Conservation (phyloP, 2,797 vertebrate genomes). For the Eulemur albifrons region DNA sequence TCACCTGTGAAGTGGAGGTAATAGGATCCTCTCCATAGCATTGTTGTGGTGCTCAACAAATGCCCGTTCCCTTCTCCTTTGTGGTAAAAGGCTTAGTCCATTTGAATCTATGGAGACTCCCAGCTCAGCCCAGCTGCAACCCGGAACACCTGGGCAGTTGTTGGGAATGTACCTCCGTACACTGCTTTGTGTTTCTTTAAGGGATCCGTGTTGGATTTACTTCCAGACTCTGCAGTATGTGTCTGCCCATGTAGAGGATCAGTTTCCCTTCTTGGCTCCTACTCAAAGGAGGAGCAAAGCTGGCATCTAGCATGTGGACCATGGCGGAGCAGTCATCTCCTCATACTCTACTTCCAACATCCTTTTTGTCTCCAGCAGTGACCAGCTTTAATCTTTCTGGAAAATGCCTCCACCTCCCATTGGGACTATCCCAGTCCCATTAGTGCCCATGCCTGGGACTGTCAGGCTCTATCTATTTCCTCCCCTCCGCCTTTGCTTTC, state of each 20-base stretch:
- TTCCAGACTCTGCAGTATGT: neutral
- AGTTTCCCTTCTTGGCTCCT: neutral
- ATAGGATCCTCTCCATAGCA: neutral
- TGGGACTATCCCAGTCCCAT: neutral
- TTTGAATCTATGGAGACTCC: neutral
- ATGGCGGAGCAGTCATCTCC: neutral
- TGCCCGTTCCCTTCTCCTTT: neutral
- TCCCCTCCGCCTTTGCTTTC: neutral
- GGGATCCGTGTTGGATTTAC: neutral
- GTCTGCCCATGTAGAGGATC: neutral
- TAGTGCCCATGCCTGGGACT: neutral
- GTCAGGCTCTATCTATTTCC: slow-evolving; percentile 33
- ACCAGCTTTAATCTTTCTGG: neutral
- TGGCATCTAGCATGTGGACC: neutral
- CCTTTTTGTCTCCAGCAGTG: neutral
- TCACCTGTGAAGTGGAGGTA: neutral
- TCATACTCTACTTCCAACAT: too few relatives aligned
- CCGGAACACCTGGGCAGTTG: neutral
- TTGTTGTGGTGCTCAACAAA: too few relatives aligned
- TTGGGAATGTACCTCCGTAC: neutral
- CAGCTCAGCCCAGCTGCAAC: neutral
- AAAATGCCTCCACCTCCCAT: neutral
- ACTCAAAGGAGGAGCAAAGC: neutral
- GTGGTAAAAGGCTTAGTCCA: neutral
- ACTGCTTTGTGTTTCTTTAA: neutral